Evolutionary conservation across 1,140 invertebrate species (phyloP).

Genomic region (Ridgeia piscesae): DNA sequence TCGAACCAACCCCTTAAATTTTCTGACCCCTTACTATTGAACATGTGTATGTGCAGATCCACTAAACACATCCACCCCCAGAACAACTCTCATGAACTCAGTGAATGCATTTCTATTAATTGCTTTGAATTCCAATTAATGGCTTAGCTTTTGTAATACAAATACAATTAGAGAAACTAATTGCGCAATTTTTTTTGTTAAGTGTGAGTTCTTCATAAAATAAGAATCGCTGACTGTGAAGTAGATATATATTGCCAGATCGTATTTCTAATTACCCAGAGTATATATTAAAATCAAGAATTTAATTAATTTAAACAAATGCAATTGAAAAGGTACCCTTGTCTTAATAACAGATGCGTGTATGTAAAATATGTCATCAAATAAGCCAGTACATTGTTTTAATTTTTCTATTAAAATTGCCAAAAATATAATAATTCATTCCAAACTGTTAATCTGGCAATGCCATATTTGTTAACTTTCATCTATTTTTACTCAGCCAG

Average conservation of each 20-base stretch:
- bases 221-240: too few relatives aligned
- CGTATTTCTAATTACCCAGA: too few relatives aligned
- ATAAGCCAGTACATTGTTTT: too few relatives aligned
- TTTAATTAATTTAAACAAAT: too few relatives aligned
- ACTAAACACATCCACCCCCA: neutral
- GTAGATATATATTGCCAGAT: too few relatives aligned
- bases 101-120: neutral
- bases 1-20: neutral
- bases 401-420: too few relatives aligned
- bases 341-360: too few relatives aligned
- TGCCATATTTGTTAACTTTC: neutral
- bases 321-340: too few relatives aligned
- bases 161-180: neutral
- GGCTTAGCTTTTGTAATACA: neutral
- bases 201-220: neutral
- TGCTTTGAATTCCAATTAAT: neutral
- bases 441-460: neutral
- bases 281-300: too few relatives aligned
- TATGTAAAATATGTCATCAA: too few relatives aligned
- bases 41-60: neutral
- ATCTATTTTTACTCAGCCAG: neutral
- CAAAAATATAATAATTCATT: too few relatives aligned
- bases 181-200: neutral
- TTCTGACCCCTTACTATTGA: neutral
- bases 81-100: neutral